phyloP scores from a whole-genome alignment of 2,888 invertebrate genomes.

The Campoplex nolae region DNA sequence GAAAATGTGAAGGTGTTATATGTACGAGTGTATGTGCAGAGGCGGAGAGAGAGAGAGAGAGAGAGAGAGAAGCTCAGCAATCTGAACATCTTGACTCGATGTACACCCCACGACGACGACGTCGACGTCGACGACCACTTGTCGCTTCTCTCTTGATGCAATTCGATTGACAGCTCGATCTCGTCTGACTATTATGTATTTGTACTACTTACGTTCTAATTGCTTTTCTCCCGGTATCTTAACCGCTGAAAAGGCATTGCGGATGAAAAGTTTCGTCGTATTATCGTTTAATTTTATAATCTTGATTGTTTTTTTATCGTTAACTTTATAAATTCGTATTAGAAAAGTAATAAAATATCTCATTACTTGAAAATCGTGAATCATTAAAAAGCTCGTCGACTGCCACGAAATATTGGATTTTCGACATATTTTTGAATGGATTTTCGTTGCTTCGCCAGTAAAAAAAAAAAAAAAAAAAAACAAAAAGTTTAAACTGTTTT shows the following conservation, averaged over 20 bases:
- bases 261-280: too few species aligned
- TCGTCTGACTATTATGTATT: conserved; percentile 55
- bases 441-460: background rate
- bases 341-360: background rate
- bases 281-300: background rate
- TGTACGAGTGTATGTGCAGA: background rate
- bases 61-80: conserved; percentile 47
- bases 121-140: conserved; percentile 61
- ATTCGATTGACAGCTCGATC: conserved; percentile 56
- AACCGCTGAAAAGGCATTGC: background rate
- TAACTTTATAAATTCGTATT: background rate
- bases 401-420: conserved; percentile 2
- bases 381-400: background rate
- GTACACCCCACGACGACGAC: conserved; percentile 20
- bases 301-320: background rate
- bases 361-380: background rate
- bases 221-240: background rate
- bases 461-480: background rate
- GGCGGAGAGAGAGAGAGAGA: conserved; percentile 39
- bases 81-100: conserved; percentile 62
- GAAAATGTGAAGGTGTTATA: background rate
- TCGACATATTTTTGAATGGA: conserved; percentile 9
- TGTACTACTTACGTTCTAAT: conserved; percentile 30
- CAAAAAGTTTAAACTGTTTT: conserved; percentile 9
- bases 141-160: conserved; percentile 59